phyloP scores from a whole-genome alignment of 1,140 invertebrate genomes.

The Diachasmimorpha longicaudata region DNA sequence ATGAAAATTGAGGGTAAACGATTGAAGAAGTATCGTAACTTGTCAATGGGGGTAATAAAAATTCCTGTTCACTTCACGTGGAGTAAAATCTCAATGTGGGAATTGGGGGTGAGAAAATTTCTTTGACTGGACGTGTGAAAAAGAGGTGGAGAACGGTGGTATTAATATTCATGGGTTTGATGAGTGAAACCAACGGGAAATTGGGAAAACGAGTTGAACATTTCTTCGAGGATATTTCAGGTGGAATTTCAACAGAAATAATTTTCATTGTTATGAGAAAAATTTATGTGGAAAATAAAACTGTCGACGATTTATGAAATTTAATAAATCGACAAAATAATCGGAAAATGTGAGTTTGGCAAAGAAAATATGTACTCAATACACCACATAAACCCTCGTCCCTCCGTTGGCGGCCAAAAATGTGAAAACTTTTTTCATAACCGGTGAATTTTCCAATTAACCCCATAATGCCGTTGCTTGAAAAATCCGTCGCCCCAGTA shows the following conservation, averaged over 20 bases:
- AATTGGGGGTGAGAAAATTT: background rate
- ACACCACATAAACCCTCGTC: too few relatives aligned
- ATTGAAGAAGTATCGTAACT: background rate
- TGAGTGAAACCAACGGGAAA: too few relatives aligned
- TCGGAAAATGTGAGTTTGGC: too few relatives aligned
- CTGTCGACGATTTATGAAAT: too few relatives aligned
- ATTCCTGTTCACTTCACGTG: background rate
- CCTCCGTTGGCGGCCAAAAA: background rate
- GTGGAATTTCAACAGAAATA: too few relatives aligned
- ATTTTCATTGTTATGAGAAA: too few relatives aligned
- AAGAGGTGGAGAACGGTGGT: background rate
- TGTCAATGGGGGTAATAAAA: background rate
- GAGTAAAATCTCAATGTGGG: background rate
- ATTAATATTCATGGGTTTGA: too few relatives aligned
- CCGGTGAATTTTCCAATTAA: background rate
- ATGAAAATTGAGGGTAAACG: constrained; percentile 16
- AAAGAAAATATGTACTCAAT: too few relatives aligned
- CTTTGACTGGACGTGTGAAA: background rate
- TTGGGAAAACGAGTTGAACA: too few relatives aligned
- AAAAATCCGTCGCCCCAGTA: background rate
- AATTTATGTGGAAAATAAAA: too few relatives aligned
- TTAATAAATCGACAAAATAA: too few relatives aligned
- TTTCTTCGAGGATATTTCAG: too few relatives aligned
- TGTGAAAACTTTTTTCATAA: background rate
- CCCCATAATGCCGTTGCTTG: background rate